A percentile compares a stretch with the other conserved stretches of the same genome.
These are phyloP conservation scores for Idris sp. DNA, from an alignment of 1,140 invertebrate genomes.

Conservation along the genomic window DNA sequence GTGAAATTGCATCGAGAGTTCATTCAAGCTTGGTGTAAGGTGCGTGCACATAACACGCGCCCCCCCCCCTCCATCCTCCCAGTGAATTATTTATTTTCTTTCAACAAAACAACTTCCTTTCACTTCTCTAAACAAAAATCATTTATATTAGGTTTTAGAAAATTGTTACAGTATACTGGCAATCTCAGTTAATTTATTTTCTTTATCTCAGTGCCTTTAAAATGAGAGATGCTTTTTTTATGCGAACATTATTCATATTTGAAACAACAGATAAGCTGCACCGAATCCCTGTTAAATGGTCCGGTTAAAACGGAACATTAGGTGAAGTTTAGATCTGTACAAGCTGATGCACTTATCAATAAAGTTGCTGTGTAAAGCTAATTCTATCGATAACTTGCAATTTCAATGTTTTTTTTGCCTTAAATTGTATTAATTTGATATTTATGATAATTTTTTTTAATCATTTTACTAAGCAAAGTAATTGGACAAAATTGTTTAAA, in stretches of 20 bases:
- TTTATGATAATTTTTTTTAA: no score
- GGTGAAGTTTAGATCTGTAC: constrained; percentile 30
- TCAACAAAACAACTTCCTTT: no score
- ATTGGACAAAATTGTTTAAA: no score
- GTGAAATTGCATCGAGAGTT: constrained; percentile 76
- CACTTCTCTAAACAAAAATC: no score
- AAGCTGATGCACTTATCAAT: constrained; percentile 37
- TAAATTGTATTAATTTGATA: no score
- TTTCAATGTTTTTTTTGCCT: constrained; percentile 32
- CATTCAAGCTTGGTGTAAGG: constrained; percentile 69
- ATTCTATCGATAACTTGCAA: constrained; percentile 10
- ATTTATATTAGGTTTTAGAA: no score
- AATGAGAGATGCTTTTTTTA: constrained; percentile 18
- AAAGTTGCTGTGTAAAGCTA: constrained; percentile 39
- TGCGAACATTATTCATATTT: constrained; percentile 12
- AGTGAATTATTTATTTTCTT: constrained; percentile 47
- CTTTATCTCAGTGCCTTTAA: constrained; percentile 35
- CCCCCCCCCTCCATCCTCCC: no score
- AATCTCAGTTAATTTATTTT: constrained; percentile 25
- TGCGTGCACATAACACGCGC: constrained; percentile 38
- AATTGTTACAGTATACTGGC: no score
- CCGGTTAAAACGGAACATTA: constrained; percentile 14
- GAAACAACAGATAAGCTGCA: constrained; percentile 11
- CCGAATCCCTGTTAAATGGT: constrained; percentile 24
- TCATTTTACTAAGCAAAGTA: no score